Conservation (phyloP, 2,888 invertebrate genomes). For the Heliconius ismenius region DNA sequence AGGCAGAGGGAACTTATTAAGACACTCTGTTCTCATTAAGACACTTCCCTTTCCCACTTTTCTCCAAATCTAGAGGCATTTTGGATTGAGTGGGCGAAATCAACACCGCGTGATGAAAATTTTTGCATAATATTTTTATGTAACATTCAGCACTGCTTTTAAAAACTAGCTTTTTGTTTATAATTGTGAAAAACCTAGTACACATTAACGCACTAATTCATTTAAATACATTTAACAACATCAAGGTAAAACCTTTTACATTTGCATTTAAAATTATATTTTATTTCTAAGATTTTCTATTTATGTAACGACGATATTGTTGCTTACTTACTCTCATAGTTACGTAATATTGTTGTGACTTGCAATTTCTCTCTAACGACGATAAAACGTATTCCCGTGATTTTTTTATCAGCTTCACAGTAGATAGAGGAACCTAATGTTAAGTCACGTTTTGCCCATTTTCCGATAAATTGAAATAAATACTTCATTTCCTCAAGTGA, state of each 20-base stretch:
- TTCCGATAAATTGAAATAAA: no score
- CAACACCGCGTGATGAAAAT: not conserved
- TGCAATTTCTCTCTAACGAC: conserved; percentile 12
- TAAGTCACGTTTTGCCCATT: no score
- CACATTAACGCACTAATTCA: conserved; percentile 6
- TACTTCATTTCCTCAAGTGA: no score
- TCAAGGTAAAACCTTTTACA: conserved; percentile 14
- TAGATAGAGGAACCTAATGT: no score
- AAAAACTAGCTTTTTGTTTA: not conserved
- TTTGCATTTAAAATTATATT: conserved; percentile 5
- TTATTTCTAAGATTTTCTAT: conserved; percentile 14
- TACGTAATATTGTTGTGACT: not conserved
- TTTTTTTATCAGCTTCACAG: no score
- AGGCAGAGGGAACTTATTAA: no score
- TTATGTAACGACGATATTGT: not conserved
- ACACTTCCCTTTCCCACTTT: no score
- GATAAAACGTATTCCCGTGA: conserved; percentile 28
- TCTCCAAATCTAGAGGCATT: no score
- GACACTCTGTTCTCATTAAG: no score
- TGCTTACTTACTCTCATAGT: conserved; percentile 9
- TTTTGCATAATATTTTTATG: not conserved
- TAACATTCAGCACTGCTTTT: not conserved
- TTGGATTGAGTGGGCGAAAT: no score
- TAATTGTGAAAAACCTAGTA: conserved; percentile 2
- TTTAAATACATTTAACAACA: conserved; percentile 9